Evolutionary conservation across 2,888 invertebrate genomes (phyloP), one percentile per base, ranked within the genome.

Genomic region (Oxytorus armatus): DNA sequence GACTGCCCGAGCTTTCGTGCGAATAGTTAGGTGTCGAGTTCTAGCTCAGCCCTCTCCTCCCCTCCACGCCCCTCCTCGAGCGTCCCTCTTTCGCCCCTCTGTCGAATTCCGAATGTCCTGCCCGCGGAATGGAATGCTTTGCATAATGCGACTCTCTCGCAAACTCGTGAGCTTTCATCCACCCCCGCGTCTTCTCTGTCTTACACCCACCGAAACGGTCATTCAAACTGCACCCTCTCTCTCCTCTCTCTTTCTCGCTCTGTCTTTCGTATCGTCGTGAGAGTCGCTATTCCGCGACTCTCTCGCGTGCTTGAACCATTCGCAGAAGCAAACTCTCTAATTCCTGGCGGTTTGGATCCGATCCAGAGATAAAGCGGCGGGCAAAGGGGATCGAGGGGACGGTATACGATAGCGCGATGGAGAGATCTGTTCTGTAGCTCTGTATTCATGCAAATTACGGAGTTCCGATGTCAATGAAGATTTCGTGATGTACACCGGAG

Each of bases 21-120:
- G 87, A 88, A 88, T 89, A 88, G 87, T 86, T 88, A 81, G 85
- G 87, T 86, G 87, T 86, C 83, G 86, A 87, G 86, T 88, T 88
- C 85, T 82, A 80, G 29, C 11, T 25, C 33, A 21, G 14, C 44
- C 16, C 44, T 14, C 44, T 14, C 44, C 7, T 2, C 11, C 44
- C 11, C 44, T 44, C 44, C 8, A 4, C 7, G 11, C 23, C 21
- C 23, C 53, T 53, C 53, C 25, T 11, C n/a, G n/a, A n/a, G n/a
- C n/a, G n/a, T 57, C 29, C 33, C 36, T 18, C 1, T 42, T 44
- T 39, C 44, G 10, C 3, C 36, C 0, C 10, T 4, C 44, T 49
- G 59, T 83, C 83, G 87, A 82, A 87, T 88, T 88, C 86, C 85
- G 82, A 51, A 25, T 84, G 82, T 86, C 84, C 83, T 85, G 84